Conservation (phyloP, 2,888 invertebrate species). For the Trichopria drosophilae region DNA sequence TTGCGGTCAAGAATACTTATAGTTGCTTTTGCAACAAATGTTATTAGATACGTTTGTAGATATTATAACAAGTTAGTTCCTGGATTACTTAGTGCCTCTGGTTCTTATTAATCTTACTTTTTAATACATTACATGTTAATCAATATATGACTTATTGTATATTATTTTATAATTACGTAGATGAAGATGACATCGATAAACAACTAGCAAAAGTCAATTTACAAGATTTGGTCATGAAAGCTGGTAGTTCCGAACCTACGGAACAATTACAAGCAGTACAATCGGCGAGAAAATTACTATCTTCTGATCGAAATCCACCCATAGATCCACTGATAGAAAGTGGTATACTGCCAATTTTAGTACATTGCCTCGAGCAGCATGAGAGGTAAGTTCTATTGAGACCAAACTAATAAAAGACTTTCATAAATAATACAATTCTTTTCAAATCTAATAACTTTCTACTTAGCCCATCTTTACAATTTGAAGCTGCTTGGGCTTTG, state of each 20-base stretch:
- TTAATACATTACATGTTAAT: not conserved
- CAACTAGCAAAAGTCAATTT: slow-evolving; percentile 73
- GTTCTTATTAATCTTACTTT: not conserved
- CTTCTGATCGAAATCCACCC: slow-evolving; percentile 97
- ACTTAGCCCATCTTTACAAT: slow-evolving; percentile 81
- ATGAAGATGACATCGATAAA: slow-evolving; percentile 76
- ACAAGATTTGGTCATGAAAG: slow-evolving; percentile 83
- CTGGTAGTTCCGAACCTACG: slow-evolving; percentile 77
- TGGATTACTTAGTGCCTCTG: slow-evolving; percentile 3
- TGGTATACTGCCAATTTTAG: slow-evolving; percentile 93
- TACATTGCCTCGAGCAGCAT: slow-evolving; percentile 82
- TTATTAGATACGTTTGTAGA: not conserved
- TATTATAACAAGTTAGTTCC: not conserved
- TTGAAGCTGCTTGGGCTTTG: slow-evolving; percentile 97
- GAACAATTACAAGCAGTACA: slow-evolving; percentile 90
- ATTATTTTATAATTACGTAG: slow-evolving; percentile 56
- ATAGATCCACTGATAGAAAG: slow-evolving; percentile 93
- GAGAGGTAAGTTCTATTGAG: slow-evolving; percentile 63
- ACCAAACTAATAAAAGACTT: not conserved
- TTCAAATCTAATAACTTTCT: slow-evolving; percentile 8
- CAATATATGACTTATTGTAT: not conserved
- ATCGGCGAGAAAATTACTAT: slow-evolving; percentile 91
- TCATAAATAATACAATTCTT: slow-evolving; percentile 4
- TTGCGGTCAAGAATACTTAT: no score
- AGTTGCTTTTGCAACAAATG: no score